Evolutionary conservation across 2,797 vertebrate genomes (phyloP).

Genomic region (Danio aesculapii): DNA sequence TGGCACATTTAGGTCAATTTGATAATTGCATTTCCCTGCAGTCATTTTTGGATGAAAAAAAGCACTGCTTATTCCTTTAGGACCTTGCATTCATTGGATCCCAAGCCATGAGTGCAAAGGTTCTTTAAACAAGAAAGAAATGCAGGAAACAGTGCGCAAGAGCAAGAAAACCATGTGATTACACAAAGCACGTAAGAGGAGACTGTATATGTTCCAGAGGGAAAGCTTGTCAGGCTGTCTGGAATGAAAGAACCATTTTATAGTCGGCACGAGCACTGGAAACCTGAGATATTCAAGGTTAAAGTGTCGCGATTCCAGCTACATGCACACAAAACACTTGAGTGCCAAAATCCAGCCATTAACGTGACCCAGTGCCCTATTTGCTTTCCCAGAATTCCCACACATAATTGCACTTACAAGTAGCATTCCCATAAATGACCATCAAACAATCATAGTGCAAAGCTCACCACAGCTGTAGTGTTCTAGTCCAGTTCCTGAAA

Average conservation of each 20-base stretch:
- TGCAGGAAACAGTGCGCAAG: neutral
- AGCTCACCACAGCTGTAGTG: neutral
- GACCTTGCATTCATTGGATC: conserved; percentile 2
- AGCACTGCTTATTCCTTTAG: neutral
- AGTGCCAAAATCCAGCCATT: neutral
- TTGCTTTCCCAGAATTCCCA: neutral
- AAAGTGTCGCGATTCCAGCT: conserved; percentile 4
- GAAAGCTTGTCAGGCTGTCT: neutral
- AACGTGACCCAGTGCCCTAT: conserved; percentile 18
- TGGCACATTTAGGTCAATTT: too few species aligned
- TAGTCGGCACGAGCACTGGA: conserved; percentile 10
- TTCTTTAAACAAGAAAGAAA: conserved; percentile 23
- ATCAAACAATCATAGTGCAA: neutral
- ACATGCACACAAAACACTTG: neutral
- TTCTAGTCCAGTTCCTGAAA: neutral
- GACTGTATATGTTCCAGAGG: conserved; percentile 23
- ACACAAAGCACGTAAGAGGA: conserved; percentile 31
- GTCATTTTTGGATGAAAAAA: neutral
- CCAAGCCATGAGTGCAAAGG: neutral
- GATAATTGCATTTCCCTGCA: too few species aligned
- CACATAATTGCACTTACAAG: neutral
- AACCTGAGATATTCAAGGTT: conserved; percentile 34
- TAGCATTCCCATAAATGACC: neutral
- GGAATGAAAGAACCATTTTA: conserved; percentile 31
- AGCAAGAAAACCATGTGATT: conserved; percentile 23